Evolutionary conservation across 37 sponge, comb jelly and placozoan species (phyloP).

Genomic region (Chondrilla cf. caribensis): DNA sequence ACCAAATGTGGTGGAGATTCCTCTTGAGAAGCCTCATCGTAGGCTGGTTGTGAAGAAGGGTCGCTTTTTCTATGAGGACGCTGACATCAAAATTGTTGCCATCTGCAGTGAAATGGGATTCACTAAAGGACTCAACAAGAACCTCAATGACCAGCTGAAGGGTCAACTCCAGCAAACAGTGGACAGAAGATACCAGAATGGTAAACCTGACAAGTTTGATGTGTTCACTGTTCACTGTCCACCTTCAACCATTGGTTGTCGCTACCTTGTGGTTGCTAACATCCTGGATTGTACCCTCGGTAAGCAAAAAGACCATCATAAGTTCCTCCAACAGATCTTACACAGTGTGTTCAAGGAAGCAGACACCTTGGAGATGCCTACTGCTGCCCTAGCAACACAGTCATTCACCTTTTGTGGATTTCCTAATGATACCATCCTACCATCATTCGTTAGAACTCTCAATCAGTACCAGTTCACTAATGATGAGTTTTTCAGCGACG

Average conservation of each 20-base stretch:
- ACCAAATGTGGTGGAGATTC: not conserved
- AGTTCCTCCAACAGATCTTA: constrained; percentile 20
- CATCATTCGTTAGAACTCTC: not conserved
- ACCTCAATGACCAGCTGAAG: not conserved
- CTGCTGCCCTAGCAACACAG: not conserved
- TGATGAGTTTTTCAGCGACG: constrained; percentile 5
- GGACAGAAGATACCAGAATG: not conserved
- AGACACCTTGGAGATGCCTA: constrained; percentile 23
- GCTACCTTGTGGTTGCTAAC: constrained; percentile 16
- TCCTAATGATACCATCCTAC: not conserved
- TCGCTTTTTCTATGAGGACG: constrained; percentile 20
- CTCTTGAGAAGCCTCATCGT: not conserved
- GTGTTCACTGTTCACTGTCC: constrained; percentile 9
- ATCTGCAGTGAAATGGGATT: constrained; percentile 24
- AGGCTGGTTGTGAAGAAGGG: not conserved
- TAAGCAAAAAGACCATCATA: not conserved
- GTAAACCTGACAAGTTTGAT: constrained; percentile 17
- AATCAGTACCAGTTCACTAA: constrained; percentile 11
- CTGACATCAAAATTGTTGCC: constrained; percentile 6
- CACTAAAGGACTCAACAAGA: not conserved
- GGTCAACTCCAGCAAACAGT: not conserved
- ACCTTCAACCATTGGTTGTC: not conserved
- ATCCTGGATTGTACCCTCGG: constrained; percentile 6
- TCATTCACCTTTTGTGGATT: not conserved
- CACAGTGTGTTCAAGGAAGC: constrained; percentile 22